Base-by-base conservation (phyloP, 2,797 vertebrate genomes). In the Eleutherodactylus coqui region DNA sequence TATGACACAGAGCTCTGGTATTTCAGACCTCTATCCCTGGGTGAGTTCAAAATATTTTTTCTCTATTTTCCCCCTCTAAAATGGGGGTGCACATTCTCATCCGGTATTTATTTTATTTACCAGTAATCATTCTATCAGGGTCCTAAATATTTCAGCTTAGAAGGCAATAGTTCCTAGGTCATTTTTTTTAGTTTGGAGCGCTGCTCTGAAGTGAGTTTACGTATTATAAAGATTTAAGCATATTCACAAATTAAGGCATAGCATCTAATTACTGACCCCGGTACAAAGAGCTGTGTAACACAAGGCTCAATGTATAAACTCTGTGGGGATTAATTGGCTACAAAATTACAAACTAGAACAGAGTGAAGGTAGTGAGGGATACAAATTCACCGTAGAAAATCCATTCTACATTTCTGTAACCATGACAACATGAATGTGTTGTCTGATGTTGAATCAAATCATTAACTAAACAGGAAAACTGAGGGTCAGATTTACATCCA, bases 401-500 rank as follows among this genome's bases (percentile, higher is more conserved):
- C 76, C 36, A 84, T 83, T 73, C 75, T 75, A 79, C 64, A n/a
- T 84, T 84, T 29, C 69, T 21, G 67, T 87, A 29, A 75, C 86
- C 69, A 87, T 84, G 69, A 70, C 77, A 87, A 87, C 86, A 72
- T 60, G 75, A 79, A 79, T 67, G 17, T 75, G 86, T 84, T 41
- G 32, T 78, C 75, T 34, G 45, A 75, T 80, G 64, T 84, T 36
- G 62, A 80, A 38, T 84, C 64, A 34, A 75, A 55, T 87, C 69
- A 87, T 84, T 84, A 87, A 84, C 67, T 62, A 62, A 83, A 84
- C 55, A 81, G 53, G 80, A 70, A 73, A 75, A 36, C 49, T 34
- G 13, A 75, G 60, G 86, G 76, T 87, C 86, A 75, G 53, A 36
- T 29, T 41, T 64, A 60, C 6, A 72, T 60, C 29, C 41, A 78